Percentiles rank a stretch among this genome's conserved stretches.
These are phyloP conservation scores for Mylabris phalerata DNA, from an alignment of 1,140 invertebrate species.

Conservation along the genomic window DNA sequence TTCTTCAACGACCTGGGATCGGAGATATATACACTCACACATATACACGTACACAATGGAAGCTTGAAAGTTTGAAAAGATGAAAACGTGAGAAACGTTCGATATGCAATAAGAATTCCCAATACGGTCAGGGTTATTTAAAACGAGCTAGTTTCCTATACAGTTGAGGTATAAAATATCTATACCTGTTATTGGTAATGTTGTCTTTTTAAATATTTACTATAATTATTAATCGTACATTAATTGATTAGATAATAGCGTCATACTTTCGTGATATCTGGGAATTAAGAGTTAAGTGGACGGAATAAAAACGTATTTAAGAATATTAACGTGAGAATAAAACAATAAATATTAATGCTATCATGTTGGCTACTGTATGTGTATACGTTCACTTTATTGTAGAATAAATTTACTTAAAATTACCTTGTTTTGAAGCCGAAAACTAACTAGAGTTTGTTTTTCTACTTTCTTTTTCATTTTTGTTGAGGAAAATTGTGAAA, in stretches of 20 bases:
- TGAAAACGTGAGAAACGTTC: slow-evolving; percentile 28
- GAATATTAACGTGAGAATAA: slow-evolving; percentile 22
- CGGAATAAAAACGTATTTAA: too few relatives aligned
- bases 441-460: slow-evolving; percentile 4
- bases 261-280: too few relatives aligned
- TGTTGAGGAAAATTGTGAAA: not conserved
- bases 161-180: too few relatives aligned
- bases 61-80: slow-evolving; percentile 26
- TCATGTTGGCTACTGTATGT: slow-evolving; percentile 24
- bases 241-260: too few relatives aligned
- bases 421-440: slow-evolving; percentile 14
- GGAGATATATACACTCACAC: not conserved
- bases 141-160: not conserved
- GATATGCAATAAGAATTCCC: slow-evolving; percentile 22
- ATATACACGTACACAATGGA: slow-evolving; percentile 14
- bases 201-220: too few relatives aligned
- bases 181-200: too few relatives aligned
- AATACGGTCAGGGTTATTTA: slow-evolving; percentile 11
- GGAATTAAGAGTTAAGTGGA: too few relatives aligned
- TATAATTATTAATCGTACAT: too few relatives aligned
- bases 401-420: slow-evolving; percentile 6
- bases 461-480: not conserved
- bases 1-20: not conserved
- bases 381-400: slow-evolving; percentile 11
- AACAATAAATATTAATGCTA: slow-evolving; percentile 28